Percentiles rank a stretch among this genome's conserved stretches.
Evolutionary conservation across 2,888 invertebrate genomes (phyloP).

Genomic region (Boloria selene): DNA sequence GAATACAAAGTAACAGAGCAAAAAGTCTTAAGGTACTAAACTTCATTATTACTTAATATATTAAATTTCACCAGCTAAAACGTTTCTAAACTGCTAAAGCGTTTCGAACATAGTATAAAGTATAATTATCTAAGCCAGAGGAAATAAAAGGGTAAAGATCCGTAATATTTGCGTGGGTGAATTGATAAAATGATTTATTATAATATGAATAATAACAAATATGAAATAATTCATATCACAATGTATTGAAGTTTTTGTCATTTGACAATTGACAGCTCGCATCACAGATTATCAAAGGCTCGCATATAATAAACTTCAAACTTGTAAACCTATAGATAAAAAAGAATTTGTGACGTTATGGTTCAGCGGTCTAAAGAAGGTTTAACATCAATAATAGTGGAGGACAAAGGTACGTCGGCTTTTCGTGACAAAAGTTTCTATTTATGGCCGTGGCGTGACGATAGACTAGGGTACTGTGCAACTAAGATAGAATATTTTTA

Average conservation of each 20-base stretch:
- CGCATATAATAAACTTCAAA: no score
- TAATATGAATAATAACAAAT: slow-evolving; percentile 33
- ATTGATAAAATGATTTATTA: slow-evolving; percentile 48
- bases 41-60: slow-evolving; percentile 36
- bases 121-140: slow-evolving; percentile 40
- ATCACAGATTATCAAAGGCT: no score
- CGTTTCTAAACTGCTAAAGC: slow-evolving; percentile 29
- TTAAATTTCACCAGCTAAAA: slow-evolving; percentile 27
- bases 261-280: slow-evolving; percentile 5
- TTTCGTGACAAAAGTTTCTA: no score
- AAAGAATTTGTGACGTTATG: no score
- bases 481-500: no score
- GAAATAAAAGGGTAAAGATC: slow-evolving; percentile 52
- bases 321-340: no score
- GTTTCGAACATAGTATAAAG: slow-evolving; percentile 28
- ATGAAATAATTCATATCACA: slow-evolving; percentile 30
- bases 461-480: no score
- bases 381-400: no score
- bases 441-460: no score
- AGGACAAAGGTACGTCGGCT: no score
- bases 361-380: no score
- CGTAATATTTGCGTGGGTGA: slow-evolving; percentile 55
- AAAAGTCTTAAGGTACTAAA: slow-evolving; percentile 46
- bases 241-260: slow-evolving; percentile 24
- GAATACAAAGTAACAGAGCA: slow-evolving; percentile 53